A percentile compares a stretch with the other conserved stretches of the same genome.
phyloP scores from a whole-genome alignment of 2,888 invertebrate genomes.

The Pristionchus maxplancki region DNA sequence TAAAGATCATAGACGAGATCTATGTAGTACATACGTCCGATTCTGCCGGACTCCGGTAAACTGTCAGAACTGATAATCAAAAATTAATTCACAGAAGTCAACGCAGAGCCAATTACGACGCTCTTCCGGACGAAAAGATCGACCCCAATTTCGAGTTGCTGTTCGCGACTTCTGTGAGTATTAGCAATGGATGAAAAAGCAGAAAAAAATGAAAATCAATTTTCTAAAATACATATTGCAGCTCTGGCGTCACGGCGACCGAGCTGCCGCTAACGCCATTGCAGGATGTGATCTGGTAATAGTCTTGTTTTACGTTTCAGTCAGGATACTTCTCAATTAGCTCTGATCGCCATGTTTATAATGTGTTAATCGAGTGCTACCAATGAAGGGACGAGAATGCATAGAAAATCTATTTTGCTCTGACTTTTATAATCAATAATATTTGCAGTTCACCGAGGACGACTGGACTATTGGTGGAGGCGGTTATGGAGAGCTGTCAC shows the following conservation, averaged over 20 bases:
- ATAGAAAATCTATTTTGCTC: no score
- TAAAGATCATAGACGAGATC: no score
- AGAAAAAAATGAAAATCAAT: background rate
- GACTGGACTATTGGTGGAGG: background rate
- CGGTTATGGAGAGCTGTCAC: background rate
- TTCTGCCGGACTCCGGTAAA: no score
- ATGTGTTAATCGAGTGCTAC: no score
- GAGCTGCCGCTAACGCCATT: background rate
- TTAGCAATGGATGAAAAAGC: no score
- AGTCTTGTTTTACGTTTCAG: background rate
- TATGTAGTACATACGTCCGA: no score
- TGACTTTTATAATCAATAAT: background rate
- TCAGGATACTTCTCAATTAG: background rate
- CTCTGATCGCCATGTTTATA: background rate
- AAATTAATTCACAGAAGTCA: background rate
- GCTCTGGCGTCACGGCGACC: constrained; percentile 25
- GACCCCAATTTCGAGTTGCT: background rate
- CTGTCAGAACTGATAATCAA: no score
- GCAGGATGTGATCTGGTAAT: background rate
- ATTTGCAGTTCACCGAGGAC: constrained; percentile 11
- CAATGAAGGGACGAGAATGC: no score
- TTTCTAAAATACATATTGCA: background rate
- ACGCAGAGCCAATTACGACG: background rate
- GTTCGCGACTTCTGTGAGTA: background rate
- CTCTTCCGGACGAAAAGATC: background rate